Evolutionary conservation across 2,797 vertebrate genomes (phyloP).

Genomic region (Amblyraja radiata): DNA sequence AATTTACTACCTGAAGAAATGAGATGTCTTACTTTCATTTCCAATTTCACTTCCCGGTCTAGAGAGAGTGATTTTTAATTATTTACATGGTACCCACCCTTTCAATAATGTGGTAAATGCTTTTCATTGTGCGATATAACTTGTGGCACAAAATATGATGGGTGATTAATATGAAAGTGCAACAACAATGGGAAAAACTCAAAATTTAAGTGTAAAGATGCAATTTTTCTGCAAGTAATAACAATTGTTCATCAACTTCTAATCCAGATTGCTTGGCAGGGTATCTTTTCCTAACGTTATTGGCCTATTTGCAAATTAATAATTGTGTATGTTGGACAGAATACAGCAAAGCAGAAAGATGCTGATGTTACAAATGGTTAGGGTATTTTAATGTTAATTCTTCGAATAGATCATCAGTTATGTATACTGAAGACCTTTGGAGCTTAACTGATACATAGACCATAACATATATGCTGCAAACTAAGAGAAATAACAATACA

Average conservation of each 20-base stretch:
- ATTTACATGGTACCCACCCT: background rate
- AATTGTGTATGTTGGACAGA: too few relatives aligned
- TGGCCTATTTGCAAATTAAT: background rate
- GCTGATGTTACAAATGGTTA: background rate
- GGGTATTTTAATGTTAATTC: background rate
- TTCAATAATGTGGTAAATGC: background rate
- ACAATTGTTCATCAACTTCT: background rate
- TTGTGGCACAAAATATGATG: background rate
- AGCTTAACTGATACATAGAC: background rate
- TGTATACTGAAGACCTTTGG: background rate
- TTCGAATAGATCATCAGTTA: background rate
- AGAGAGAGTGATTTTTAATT: background rate
- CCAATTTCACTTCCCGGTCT: background rate
- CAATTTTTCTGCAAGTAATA: background rate
- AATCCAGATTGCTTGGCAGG: background rate
- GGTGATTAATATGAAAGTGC: background rate
- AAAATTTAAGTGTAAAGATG: background rate
- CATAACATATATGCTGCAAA: too few relatives aligned
- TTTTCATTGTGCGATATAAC: background rate
- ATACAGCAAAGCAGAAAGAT: background rate
- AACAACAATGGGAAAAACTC: too few relatives aligned
- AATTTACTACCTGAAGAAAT: background rate
- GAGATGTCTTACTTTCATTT: background rate
- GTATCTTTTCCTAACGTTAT: background rate
- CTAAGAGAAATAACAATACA: too few relatives aligned